phyloP scores from a whole-genome alignment of 2,797 vertebrate genomes.

The Lycodopsis pacificus region DNA sequence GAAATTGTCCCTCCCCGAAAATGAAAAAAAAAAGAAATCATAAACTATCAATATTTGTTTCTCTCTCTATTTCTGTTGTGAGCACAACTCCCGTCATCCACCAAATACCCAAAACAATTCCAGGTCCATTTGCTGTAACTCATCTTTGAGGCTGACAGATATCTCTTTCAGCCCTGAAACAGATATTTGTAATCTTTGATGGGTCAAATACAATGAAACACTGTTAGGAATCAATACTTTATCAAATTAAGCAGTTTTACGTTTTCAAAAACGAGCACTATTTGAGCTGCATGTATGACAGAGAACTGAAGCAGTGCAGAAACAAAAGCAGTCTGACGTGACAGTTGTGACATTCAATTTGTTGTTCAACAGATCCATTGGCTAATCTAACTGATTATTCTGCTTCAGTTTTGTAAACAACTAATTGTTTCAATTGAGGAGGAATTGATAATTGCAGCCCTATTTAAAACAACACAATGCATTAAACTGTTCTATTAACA shows the following conservation, averaged over 20 bases:
- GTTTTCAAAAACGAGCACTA: background rate
- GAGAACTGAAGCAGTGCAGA: background rate
- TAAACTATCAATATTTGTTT: background rate
- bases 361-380: background rate
- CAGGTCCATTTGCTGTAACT: background rate
- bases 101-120: background rate
- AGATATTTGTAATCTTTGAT: background rate
- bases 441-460: background rate
- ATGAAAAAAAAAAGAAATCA: background rate
- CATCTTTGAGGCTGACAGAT: background rate
- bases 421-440: background rate
- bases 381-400: background rate
- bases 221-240: background rate
- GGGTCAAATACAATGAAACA: background rate
- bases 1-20: background rate
- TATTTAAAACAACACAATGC: background rate
- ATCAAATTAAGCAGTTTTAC: background rate
- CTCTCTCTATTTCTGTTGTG: background rate
- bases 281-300: constrained; percentile 1
- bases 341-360: background rate
- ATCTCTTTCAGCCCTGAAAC: background rate
- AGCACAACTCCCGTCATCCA: background rate
- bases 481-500: background rate
- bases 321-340: background rate
- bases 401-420: background rate